Percentiles rank a stretch among this genome's conserved stretches.
phyloP scores from a whole-genome alignment of 2,888 invertebrate species.

The Yponomeuta plumbellus region DNA sequence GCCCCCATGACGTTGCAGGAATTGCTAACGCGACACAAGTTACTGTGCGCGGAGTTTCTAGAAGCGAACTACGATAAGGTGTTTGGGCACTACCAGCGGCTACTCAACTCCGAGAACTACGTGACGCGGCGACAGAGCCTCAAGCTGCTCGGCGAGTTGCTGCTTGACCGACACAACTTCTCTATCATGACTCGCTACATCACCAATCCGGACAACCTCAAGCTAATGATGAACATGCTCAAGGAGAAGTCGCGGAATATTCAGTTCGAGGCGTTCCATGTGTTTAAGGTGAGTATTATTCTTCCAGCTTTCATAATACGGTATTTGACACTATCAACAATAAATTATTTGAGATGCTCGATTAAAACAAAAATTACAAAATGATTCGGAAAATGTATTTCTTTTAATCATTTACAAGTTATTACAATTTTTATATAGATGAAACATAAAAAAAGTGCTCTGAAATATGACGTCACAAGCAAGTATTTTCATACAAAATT shows the following conservation, averaged over 20 bases:
- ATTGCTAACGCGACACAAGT: constrained; percentile 94
- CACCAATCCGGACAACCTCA: constrained; percentile 99
- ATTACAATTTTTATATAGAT: no score
- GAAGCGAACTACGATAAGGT: constrained; percentile 99
- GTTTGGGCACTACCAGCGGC: constrained; percentile 96
- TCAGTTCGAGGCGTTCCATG: constrained; percentile 99
- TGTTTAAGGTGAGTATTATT: constrained; percentile 91
- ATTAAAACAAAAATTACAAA: no score
- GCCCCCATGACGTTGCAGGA: constrained; percentile 77
- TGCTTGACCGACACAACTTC: constrained; percentile 99
- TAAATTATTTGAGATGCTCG: no score
- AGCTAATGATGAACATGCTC: constrained; percentile 99
- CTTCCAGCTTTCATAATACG: no score
- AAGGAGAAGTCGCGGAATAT: constrained; percentile 99
- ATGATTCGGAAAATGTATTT: no score
- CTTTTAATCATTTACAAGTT: no score
- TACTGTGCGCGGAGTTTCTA: constrained; percentile 98
- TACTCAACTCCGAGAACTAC: constrained; percentile 99
- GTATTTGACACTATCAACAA: no score
- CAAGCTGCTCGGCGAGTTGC: constrained; percentile 96
- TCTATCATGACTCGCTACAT: constrained; percentile 99
- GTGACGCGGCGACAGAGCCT: constrained; percentile 99
- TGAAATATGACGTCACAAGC: no score
- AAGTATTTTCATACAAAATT: no score
- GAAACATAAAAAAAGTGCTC: no score